Base-by-base conservation (phyloP, 2,797 vertebrate species). In the Anguilla megastoma region DNA sequence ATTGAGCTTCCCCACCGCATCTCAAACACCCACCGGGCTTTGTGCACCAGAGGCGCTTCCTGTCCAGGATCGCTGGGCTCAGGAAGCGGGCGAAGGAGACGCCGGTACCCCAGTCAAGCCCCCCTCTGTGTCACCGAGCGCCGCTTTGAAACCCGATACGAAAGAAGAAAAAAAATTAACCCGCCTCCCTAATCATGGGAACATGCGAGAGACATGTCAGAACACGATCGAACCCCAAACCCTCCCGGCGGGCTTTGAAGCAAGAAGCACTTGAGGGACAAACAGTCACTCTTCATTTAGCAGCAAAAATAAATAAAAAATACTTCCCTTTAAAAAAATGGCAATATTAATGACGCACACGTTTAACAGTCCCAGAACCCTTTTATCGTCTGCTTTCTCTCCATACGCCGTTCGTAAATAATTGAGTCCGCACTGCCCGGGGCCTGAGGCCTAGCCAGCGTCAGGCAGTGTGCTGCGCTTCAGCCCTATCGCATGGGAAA, bases 1-100 rank as follows among this genome's bases (percentile, higher is more conserved):
- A 85, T 85, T 88, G 84, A 84, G 87, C 87, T 58, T 50, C 69
- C 36, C 74, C 87, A 85, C 84, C 56, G 54, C 84, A 45, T 88
- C 87, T 48, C 63, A 85, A 88, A 85, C 83, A 88, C 87, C 85
- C 84, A 54, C 33, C 54, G n/a, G 76, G 66, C 84, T 74, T 69
- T 88, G 87, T 88, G 66, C 30, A 60, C 36, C 50, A 48, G 52
- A 66, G 84, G 69, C 36, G 6, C 66, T 71, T 88, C 83, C 84
- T 69, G 66, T 60, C 56, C 24, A 66, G 24, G 85, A 52, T 60
- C 60, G 24, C 69, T 76, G 63, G 16, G 58, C 58, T 52, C 83
- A 88, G 87, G 82, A 71, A 74, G 83, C 33, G 50, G 16, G 21
- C 33, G 74, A 41, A 3, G 12, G 74, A 66, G 56, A 63, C 33